Conservation (phyloP, 2,113 vertebrate genomes). For the Taurulus bubalis region DNA sequence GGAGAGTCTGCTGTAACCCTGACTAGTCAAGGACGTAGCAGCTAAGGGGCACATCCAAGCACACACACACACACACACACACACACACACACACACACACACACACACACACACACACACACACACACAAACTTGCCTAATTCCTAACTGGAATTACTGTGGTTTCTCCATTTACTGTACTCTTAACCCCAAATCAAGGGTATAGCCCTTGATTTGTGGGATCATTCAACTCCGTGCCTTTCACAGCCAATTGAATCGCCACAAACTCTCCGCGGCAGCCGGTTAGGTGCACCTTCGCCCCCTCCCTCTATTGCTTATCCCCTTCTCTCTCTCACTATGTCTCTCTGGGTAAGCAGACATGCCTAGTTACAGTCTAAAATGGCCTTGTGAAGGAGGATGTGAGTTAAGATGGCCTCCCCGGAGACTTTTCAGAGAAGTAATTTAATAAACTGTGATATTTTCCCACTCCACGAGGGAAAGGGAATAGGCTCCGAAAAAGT, state of each 20-base stretch:
- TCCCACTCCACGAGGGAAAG: constrained; percentile 72
- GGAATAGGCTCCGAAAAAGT: constrained; percentile 74
- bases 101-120: not conserved
- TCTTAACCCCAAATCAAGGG: constrained; percentile 16
- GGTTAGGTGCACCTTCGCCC: constrained; percentile 43
- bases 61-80: not conserved
- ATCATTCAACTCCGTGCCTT: constrained; percentile 51
- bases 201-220: constrained; percentile 49
- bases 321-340: constrained; percentile 26
- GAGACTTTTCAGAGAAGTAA: constrained; percentile 81
- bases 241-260: constrained; percentile 58
- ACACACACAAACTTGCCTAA: too few relatives aligned
- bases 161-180: constrained; percentile 34
- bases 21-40: constrained; percentile 3
- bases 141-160: constrained; percentile 30
- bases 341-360: constrained; percentile 73
- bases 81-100: not conserved
- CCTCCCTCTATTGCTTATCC: constrained; percentile 31
- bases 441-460: constrained; percentile 84
- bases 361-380: constrained; percentile 80
- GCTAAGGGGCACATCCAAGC: not conserved
- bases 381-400: constrained; percentile 73
- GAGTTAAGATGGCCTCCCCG: constrained; percentile 79
- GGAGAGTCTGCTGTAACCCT: not conserved
- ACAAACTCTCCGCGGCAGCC: constrained; percentile 59